A percentile compares a stretch with the other conserved stretches of the same genome.
phyloP scores from a whole-genome alignment of 2,113 vertebrate genomes.

The Cnemophilus loriae region DNA sequence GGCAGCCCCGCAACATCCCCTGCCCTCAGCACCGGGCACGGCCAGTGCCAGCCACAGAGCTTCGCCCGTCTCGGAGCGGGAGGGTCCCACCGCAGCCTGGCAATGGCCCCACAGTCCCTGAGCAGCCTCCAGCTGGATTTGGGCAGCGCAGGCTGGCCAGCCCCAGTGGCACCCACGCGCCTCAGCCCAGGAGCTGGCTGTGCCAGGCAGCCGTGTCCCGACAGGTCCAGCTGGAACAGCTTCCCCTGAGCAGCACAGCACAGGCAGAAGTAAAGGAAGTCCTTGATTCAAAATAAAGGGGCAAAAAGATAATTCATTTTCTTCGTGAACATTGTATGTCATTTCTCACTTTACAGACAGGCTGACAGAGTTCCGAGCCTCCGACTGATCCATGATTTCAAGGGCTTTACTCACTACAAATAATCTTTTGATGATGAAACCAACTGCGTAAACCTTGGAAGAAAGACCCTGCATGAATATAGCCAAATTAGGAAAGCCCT shows the following conservation, averaged over 20 bases:
- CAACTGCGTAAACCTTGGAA: background rate
- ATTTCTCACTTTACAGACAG: background rate
- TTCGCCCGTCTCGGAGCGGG: accelerated
- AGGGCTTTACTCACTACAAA: background rate
- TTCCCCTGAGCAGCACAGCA: background rate
- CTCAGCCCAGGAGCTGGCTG: background rate
- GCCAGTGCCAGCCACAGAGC: background rate
- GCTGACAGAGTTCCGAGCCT: background rate
- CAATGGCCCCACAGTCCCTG: accelerated
- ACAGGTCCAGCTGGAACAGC: accelerated
- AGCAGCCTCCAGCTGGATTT: background rate
- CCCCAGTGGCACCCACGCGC: accelerated
- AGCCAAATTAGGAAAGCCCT: slow-evolving; percentile 58
- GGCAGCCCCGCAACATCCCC: accelerated
- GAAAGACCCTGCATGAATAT: background rate
- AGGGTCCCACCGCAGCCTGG: accelerated
- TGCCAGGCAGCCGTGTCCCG: accelerated
- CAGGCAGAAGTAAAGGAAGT: background rate
- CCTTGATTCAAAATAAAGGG: background rate
- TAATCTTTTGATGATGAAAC: slow-evolving; percentile 35
- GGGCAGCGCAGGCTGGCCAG: background rate
- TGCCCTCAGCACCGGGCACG: accelerated
- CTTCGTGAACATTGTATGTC: accelerated
- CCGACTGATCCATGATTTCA: background rate
- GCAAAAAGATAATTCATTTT: background rate